These are phyloP conservation scores for Eriosoma lanigerum DNA, from an alignment of 1,140 invertebrate genomes.

Conservation along the genomic window DNA sequence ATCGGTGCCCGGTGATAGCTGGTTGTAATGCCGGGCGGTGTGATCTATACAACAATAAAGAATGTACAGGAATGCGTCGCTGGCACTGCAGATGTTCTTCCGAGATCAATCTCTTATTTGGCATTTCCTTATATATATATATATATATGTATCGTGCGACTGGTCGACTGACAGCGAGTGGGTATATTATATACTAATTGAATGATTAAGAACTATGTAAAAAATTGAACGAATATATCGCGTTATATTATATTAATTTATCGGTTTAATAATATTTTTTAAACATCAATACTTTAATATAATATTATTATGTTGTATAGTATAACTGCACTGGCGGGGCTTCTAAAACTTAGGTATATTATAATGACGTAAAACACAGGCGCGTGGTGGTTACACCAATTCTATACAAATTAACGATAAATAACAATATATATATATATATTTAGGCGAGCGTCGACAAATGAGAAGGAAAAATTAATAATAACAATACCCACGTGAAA, in stretches of 20 bases:
- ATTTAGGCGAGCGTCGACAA: background rate
- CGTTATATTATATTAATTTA: too few relatives aligned
- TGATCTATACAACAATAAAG: conserved; percentile 39
- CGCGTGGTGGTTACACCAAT: background rate
- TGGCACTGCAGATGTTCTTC: conserved; percentile 30
- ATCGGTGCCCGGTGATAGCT: background rate
- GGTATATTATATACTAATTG: background rate
- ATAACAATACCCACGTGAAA: background rate
- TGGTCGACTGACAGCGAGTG: background rate
- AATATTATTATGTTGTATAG: too few relatives aligned
- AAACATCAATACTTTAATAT: too few relatives aligned
- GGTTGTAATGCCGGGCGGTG: conserved; percentile 25
- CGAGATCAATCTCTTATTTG: conserved; percentile 31
- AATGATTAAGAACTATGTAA: conserved; percentile 8
- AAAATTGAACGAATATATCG: too few relatives aligned
- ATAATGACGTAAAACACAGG: too few relatives aligned
- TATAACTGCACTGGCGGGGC: too few relatives aligned
- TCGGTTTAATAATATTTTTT: too few relatives aligned
- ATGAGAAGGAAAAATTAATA: background rate
- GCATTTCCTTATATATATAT: conserved; percentile 8
- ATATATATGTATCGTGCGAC: too few relatives aligned
- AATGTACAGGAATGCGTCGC: conserved; percentile 35
- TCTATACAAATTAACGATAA: background rate
- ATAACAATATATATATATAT: background rate
- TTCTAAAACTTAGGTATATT: too few relatives aligned